Percentiles rank a stretch among this genome's conserved stretches.
These are phyloP conservation scores for Paradisaea rubra DNA, from an alignment of 2,113 vertebrate species.

Conservation along the genomic window DNA sequence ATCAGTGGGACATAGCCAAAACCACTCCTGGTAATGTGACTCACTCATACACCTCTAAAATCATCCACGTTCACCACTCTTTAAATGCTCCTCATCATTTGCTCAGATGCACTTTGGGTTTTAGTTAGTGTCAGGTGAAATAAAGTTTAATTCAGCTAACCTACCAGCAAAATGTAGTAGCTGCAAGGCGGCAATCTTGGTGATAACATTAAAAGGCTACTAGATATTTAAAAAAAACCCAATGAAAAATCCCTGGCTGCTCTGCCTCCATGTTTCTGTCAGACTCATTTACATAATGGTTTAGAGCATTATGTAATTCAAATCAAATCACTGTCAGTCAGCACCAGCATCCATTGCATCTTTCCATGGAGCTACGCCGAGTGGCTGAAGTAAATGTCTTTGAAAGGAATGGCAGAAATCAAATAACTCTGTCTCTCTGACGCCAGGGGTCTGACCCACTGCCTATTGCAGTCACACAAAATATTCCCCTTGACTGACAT, in stretches of 20 bases:
- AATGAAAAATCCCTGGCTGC: neutral
- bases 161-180: neutral
- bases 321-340: constrained; percentile 8
- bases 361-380: neutral
- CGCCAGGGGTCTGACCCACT: neutral
- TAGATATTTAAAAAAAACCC: neutral
- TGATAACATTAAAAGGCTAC: neutral
- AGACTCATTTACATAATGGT: constrained; percentile 51
- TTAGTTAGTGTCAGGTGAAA: neutral
- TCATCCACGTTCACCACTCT: neutral
- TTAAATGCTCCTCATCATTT: neutral
- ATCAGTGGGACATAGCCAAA: neutral
- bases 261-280: neutral
- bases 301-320: constrained; percentile 50
- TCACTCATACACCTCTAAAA: neutral
- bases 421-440: neutral
- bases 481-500: neutral
- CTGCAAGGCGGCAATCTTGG: neutral
- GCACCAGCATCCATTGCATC: constrained; percentile 1
- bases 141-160: neutral
- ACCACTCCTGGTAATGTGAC: neutral
- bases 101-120: neutral
- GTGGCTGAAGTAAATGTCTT: neutral
- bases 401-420: neutral
- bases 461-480: neutral